phyloP scores from a whole-genome alignment of 92 coral and sea anemone species.

The Zoanthus solanderi region DNA sequence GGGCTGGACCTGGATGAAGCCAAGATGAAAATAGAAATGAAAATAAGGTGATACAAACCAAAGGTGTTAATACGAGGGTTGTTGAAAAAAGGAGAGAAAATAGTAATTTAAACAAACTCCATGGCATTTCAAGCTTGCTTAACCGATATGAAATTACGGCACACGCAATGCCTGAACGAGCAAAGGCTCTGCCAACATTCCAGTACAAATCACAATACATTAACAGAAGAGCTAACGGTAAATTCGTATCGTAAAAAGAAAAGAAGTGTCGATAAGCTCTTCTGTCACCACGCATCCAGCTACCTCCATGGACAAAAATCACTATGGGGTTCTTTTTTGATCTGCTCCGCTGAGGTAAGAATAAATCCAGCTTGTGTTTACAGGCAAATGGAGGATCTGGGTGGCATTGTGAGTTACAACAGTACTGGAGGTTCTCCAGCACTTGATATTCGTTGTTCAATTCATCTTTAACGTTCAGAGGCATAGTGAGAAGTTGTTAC shows the following conservation, averaged over 20 bases:
- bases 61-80: constrained; percentile 52
- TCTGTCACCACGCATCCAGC: constrained; percentile 74
- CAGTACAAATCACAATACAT: constrained; percentile 65
- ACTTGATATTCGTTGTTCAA: background rate
- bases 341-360: constrained; percentile 46
- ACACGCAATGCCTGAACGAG: constrained; percentile 71
- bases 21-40: background rate
- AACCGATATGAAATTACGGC: constrained; percentile 78
- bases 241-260: constrained; percentile 68
- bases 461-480: too few species aligned
- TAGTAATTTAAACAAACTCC: constrained; percentile 44
- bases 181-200: constrained; percentile 73
- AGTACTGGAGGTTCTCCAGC: background rate
- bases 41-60: constrained; percentile 38
- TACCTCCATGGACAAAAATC: constrained; percentile 75
- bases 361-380: constrained; percentile 68
- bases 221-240: constrained; percentile 55
- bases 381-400: background rate
- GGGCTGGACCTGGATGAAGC: background rate
- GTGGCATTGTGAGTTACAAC: background rate
- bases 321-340: constrained; percentile 52
- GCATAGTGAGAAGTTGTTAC: too few species aligned
- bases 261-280: constrained; percentile 57
- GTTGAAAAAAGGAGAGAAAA: constrained; percentile 56
- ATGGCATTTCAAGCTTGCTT: constrained; percentile 70